Conservation (phyloP, 30 jellyfish, hydroid and myxozoan species). For the Hydra vulgaris region DNA sequence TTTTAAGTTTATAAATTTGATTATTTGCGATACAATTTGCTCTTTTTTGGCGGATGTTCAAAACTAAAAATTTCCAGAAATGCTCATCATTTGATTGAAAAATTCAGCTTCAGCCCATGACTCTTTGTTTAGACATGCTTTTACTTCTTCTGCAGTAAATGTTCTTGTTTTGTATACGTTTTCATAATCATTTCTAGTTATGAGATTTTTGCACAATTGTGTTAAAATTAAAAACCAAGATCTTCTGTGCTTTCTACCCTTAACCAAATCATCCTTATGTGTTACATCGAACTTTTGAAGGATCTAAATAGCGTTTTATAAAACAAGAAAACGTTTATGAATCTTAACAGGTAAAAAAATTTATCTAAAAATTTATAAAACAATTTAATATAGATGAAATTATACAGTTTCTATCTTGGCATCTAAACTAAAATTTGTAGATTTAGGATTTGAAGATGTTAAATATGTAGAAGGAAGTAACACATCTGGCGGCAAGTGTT, state of each 20-base stretch:
- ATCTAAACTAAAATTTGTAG: background rate
- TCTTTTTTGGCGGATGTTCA: background rate
- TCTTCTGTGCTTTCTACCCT: background rate
- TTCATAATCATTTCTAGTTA: background rate
- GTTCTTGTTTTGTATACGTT: background rate
- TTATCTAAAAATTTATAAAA: background rate
- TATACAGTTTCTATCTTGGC: background rate
- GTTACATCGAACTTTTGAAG: background rate
- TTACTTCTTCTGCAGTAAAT: background rate
- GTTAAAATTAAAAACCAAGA: background rate
- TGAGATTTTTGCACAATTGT: background rate
- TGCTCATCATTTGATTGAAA: background rate
- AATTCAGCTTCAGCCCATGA: background rate
- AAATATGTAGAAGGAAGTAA: background rate
- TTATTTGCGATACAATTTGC: background rate
- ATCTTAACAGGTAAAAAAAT: background rate
- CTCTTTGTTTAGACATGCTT: background rate
- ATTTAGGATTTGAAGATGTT: too few species aligned
- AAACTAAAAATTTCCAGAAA: background rate
- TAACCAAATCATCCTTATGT: background rate
- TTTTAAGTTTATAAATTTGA: background rate
- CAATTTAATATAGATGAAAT: background rate
- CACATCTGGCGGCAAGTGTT: background rate
- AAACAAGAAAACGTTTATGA: background rate
- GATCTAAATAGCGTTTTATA: too few species aligned